These are phyloP conservation scores for Sebastes nivosus DNA, from an alignment of 2,797 vertebrate species.

Conservation along the genomic window DNA sequence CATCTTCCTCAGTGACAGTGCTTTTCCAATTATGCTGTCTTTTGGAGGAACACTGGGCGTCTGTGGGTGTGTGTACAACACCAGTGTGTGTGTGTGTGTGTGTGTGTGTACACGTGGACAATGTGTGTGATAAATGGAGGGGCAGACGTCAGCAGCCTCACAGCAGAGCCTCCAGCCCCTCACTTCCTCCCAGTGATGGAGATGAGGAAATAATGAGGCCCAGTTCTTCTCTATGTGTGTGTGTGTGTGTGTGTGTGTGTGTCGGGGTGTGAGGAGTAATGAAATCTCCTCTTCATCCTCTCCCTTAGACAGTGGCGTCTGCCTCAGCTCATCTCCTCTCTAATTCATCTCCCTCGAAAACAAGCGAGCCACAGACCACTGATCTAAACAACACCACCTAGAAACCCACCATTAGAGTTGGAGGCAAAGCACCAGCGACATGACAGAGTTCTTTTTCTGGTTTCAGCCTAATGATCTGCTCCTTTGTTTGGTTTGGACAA, in stretches of 20 bases:
- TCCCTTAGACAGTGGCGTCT: constrained; percentile 70
- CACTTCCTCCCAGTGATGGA: constrained; percentile 60
- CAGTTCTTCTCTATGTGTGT: constrained; percentile 44
- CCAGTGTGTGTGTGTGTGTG: constrained; percentile 1
- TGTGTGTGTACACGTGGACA: background rate
- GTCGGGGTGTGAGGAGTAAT: constrained; percentile 59
- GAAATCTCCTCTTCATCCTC: constrained; percentile 77
- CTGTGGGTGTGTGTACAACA: constrained; percentile 26
- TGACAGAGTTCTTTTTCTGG: constrained; percentile 45
- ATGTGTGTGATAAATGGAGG: constrained; percentile 66
- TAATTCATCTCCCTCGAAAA: constrained; percentile 79
- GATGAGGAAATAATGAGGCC: constrained; percentile 77
- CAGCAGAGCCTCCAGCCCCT: constrained; percentile 47
- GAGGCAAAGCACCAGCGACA: constrained; percentile 53
- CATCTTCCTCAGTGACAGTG: constrained; percentile 52
- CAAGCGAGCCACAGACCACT: constrained; percentile 55
- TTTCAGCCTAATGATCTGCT: constrained; percentile 36
- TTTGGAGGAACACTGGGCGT: constrained; percentile 31
- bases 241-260: constrained; percentile 26
- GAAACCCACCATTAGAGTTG: constrained; percentile 46
- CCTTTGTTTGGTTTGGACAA: constrained; percentile 16
- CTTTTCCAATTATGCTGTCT: constrained; percentile 57
- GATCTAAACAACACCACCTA: constrained; percentile 47
- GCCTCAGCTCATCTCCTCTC: constrained; percentile 68
- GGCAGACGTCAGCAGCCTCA: constrained; percentile 58